Evolutionary conservation across 2,888 invertebrate species (phyloP), one percentile per base, ranked within the genome.

Genomic region (Heliconius hortense): DNA sequence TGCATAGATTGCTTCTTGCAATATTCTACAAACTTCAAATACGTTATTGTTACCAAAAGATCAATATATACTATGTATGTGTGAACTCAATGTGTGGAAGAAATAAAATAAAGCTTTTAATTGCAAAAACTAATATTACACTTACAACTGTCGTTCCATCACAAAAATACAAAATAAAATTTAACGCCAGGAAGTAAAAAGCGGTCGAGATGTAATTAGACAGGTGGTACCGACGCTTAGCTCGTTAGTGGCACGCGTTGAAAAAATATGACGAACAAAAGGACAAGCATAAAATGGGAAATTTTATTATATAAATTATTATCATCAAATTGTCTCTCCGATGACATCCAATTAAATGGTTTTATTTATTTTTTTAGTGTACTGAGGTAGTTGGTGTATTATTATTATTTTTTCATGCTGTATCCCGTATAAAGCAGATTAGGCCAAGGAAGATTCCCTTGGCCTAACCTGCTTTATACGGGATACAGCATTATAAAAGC

Each of bases 171-270:
- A 64, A 11, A 64, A 48, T 48, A 24, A 68, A 73, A 73, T 67
- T 74, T 31, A 18, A 74, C 68, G 31, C 31, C 11, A 39, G 21
- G 24, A 69, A 69, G 48, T 74, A 60, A 60, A 69, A 74, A 60
- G 43, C 64, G 21, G 43, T 69, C 24, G 24, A 74, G 53, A 69
- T 69, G 68, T 74, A 74, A 74, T 74, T 74, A 74, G 68, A 69
- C 68, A 74, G 68, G 62, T 74, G 60, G 62, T 68, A 31, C 31
- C 43, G 62, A 74, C 68, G 60, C 53, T 48, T 28, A 62, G 68
- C 62, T 74, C 74, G 68, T 74, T 68, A 74, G 62, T 53, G 68
- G 74, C 43, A 3, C 62, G 28, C 60, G 31, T 21, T 66, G 53
- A 73, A 74, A 62, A 67, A 56, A 59, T 35, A 26, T 48, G 26